Conservation (phyloP, 2,113 vertebrate species). For the Salvator merianae region DNA sequence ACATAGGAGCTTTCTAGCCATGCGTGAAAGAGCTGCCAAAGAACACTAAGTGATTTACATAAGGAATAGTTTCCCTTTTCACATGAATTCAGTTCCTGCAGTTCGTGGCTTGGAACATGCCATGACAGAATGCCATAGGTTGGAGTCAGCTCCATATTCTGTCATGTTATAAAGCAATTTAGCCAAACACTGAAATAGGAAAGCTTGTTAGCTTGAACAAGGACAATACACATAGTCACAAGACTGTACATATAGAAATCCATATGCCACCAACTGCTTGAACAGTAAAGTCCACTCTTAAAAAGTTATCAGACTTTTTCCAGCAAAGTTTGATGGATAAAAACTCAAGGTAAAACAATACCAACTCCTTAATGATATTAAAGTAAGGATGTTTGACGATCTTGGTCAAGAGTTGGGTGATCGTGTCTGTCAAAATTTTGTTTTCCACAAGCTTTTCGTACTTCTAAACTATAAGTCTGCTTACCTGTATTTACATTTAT, state of each 20-base stretch:
- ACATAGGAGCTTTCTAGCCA: not conserved
- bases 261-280: not conserved
- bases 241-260: too few species aligned
- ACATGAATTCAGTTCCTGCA: not conserved
- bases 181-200: too few species aligned
- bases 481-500: too few species aligned
- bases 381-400: not conserved
- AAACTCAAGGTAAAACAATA: not conserved
- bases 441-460: too few species aligned
- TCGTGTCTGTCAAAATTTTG: too few species aligned
- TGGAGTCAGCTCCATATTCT: too few species aligned
- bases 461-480: too few species aligned
- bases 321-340: not conserved
- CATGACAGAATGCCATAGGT: too few species aligned
- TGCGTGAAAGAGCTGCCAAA: not conserved
- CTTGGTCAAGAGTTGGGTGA: not conserved
- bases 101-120: not conserved
- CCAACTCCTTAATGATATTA: not conserved
- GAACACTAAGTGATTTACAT: not conserved
- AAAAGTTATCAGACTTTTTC: not conserved
- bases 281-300: not conserved
- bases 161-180: too few species aligned
- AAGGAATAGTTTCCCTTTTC: not conserved
- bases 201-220: too few species aligned
- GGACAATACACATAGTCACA: too few species aligned